A percentile compares a stretch with the other conserved stretches of the same genome.
Conservation (phyloP, 2,113 vertebrate genomes). For the Tragelaphus imberbis region DNA sequence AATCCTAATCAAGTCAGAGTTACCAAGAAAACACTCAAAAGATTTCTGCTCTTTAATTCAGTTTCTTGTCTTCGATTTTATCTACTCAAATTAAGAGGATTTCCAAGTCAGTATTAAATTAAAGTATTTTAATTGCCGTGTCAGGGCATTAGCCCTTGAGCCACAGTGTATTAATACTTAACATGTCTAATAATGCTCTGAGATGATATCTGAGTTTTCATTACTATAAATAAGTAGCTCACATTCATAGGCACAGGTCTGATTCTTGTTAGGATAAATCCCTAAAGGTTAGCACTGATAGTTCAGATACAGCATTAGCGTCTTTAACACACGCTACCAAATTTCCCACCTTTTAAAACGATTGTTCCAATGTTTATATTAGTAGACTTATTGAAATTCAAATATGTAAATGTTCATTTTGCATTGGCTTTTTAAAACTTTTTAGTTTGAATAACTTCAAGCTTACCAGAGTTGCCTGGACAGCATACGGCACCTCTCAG, state of each 20-base stretch:
- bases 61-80: not conserved
- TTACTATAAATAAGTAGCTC: not conserved
- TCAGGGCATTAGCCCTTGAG: not conserved
- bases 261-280: not conserved
- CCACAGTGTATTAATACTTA: not conserved
- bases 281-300: not conserved
- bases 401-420: not conserved
- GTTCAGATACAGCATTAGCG: not conserved
- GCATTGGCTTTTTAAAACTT: not conserved
- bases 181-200: not conserved
- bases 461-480: not conserved
- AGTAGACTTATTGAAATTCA: not conserved
- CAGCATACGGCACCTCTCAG: not conserved
- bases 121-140: not conserved
- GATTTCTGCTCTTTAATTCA: not conserved
- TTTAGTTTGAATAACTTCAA: not conserved
- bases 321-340: not conserved
- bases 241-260: not conserved
- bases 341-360: not conserved
- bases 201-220: not conserved
- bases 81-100: not conserved
- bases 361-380: not conserved
- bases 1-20: not conserved
- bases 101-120: not conserved
- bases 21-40: not conserved